Evolutionary conservation across 2,797 vertebrate genomes (phyloP).

Genomic region (Coluber constrictor): DNA sequence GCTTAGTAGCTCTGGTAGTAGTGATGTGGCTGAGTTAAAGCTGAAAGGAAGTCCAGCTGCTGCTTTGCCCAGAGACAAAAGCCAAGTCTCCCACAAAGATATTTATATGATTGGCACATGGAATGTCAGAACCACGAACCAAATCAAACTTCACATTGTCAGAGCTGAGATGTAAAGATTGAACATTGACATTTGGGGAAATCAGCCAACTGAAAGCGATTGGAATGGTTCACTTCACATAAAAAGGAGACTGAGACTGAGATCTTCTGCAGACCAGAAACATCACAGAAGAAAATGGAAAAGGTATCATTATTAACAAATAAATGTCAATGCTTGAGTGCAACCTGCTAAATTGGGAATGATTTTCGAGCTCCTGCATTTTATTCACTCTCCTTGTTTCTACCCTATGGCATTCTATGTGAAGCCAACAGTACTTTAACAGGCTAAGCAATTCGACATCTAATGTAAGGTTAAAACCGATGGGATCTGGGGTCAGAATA

Average conservation of each 20-base stretch:
- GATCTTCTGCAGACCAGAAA: not conserved
- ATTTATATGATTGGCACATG: not conserved
- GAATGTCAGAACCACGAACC: not conserved
- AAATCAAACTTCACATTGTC: not conserved
- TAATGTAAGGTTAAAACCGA: not conserved
- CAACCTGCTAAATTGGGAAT: not conserved
- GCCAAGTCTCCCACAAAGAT: not conserved
- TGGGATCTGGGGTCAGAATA: not conserved
- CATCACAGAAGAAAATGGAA: not conserved
- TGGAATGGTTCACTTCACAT: not conserved
- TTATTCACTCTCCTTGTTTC: not conserved
- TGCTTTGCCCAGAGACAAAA: not conserved
- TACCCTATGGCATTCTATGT: not conserved
- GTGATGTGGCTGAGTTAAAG: not conserved
- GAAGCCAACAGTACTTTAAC: not conserved
- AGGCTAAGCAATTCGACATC: not conserved
- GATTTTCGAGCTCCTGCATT: not conserved
- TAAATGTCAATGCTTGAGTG: not conserved
- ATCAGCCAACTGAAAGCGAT: not conserved
- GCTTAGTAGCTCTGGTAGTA: not conserved
- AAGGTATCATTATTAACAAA: not conserved
- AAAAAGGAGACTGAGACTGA: not conserved
- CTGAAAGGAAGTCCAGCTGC: not conserved
- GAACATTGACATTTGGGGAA: not conserved
- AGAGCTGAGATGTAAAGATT: not conserved